phyloP scores from a whole-genome alignment of 2,797 vertebrate species.

The Meriones psammophilus region DNA sequence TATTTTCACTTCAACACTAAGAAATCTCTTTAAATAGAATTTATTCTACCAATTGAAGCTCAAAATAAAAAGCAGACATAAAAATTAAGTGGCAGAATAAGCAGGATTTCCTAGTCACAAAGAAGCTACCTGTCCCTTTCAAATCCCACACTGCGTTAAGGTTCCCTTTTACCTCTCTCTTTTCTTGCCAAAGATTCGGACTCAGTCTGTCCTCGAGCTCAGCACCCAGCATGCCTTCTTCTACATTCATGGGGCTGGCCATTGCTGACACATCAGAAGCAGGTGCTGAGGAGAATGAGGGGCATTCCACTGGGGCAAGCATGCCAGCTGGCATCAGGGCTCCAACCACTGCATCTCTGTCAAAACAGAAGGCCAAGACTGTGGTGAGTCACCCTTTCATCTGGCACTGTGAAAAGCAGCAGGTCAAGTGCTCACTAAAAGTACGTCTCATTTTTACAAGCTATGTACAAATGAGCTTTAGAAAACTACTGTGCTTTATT shows the following conservation, averaged over 20 bases:
- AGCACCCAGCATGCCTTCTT: constrained; percentile 90
- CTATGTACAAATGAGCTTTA: neutral
- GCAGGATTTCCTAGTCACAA: neutral
- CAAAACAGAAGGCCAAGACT: constrained; percentile 47
- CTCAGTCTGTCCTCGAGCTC: constrained; percentile 95
- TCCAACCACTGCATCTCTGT: constrained; percentile 96
- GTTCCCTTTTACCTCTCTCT: constrained; percentile 92
- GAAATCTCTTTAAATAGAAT: neutral
- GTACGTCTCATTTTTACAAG: neutral
- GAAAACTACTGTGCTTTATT: neutral
- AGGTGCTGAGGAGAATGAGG: constrained; percentile 93
- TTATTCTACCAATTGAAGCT: constrained; percentile 15
- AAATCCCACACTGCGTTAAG: neutral
- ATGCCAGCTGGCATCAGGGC: constrained; percentile 98
- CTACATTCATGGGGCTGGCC: constrained; percentile 92
- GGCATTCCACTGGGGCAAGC: constrained; percentile 97
- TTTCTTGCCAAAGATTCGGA: constrained; percentile 97
- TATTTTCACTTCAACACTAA: neutral
- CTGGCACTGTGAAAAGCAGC: rapidly evolving
- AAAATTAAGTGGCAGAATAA: neutral
- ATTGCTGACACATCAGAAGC: constrained; percentile 91
- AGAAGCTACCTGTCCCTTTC: neutral
- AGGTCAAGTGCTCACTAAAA: neutral
- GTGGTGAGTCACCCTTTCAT: neutral
- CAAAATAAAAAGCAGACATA: neutral